Base-by-base conservation (phyloP, 2,113 vertebrate genomes). In the Morone saxatilis region DNA sequence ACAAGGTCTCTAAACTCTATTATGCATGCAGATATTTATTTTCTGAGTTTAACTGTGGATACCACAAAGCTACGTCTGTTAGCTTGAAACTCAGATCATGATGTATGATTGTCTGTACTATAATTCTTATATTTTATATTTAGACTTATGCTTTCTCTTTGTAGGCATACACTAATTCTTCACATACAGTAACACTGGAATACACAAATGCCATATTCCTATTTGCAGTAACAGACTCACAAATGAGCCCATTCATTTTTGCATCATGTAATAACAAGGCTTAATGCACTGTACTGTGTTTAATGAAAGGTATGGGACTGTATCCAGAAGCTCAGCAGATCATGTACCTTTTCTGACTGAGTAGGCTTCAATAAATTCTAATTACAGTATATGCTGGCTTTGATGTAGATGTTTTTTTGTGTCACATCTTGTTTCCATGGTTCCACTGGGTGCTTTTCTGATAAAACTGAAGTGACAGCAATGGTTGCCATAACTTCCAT, bases 381-480 rank as follows among this genome's bases (percentile, higher is more conserved):
- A 93, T 89, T 87, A 88, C 88, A 84, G 81, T 90, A 86, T 85
- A 80, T 66, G 80, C 83, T 61, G 69, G 82, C 92, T 92, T 94
- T 93, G 82, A 92, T 91, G 89, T 91, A 22, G 78, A 83, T 84
- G 76, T 78, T 87, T 91, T 86, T 76, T 76, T 69, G 73, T 91
- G 86, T 92, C 88, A 92, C 92, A 92, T 90, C 83, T 85, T 91
- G 88, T 93, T 92, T 91, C 83, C 93, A 91, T 90, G 91, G 89
- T 89, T 92, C 86, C 88, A 85, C 85, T 56, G 79, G 60, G 76
- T 81, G 85, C 81, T 71, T 82, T 86, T 69, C 73, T 84, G 92
- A 93, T 88, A 89, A 92, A 94, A 81, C 88, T 79, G 78, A 94
- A 91, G 92, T 94, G 94, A 95, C 94, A 95, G 92, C 93, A 77